Evolutionary conservation across 2,888 invertebrate species (phyloP).

Genomic region (Adelognathus sp.): DNA sequence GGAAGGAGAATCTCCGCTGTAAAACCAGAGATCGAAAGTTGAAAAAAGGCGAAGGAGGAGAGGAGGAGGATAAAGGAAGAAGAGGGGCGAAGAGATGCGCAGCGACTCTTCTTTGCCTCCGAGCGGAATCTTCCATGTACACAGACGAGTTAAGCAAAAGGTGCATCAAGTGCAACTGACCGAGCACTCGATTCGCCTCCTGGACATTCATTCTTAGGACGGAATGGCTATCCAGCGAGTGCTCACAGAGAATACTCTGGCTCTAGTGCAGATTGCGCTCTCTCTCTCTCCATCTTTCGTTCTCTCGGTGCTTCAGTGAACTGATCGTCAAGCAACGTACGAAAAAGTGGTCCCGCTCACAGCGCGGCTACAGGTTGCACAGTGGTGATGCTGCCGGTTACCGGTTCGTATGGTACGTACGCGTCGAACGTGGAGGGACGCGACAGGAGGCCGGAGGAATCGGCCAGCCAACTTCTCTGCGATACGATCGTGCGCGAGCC

Average conservation of each 20-base stretch:
- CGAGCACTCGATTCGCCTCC: neutral
- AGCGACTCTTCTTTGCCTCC: conserved; percentile 10
- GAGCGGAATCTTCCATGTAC: neutral
- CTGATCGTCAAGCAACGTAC: conserved; percentile 24
- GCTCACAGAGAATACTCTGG: neutral
- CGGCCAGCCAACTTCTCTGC: conserved; percentile 42
- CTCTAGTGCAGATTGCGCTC: conserved; percentile 8
- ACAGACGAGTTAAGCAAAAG: neutral
- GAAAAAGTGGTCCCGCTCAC: conserved; percentile 49
- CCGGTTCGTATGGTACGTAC: conserved; percentile 27
- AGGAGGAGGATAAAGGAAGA: conserved; percentile 25
- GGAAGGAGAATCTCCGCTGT: neutral
- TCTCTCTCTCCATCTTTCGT: conserved; percentile 8
- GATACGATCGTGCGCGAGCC: conserved; percentile 48
- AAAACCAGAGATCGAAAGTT: conserved; percentile 16
- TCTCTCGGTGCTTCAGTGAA: conserved; percentile 1
- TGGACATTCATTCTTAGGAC: conserved; percentile 25
- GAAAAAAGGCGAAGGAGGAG: neutral
- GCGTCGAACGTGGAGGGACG: conserved; percentile 39
- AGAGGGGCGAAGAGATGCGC: conserved; percentile 1
- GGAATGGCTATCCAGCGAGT: conserved; percentile 17
- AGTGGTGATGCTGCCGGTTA: conserved; percentile 36
- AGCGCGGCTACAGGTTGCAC: conserved; percentile 14
- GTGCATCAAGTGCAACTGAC: neutral
- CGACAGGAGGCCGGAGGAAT: conserved; percentile 49